Base-by-base conservation (phyloP, 2,797 vertebrate genomes). In the Helicolenus hilgendorfi region DNA sequence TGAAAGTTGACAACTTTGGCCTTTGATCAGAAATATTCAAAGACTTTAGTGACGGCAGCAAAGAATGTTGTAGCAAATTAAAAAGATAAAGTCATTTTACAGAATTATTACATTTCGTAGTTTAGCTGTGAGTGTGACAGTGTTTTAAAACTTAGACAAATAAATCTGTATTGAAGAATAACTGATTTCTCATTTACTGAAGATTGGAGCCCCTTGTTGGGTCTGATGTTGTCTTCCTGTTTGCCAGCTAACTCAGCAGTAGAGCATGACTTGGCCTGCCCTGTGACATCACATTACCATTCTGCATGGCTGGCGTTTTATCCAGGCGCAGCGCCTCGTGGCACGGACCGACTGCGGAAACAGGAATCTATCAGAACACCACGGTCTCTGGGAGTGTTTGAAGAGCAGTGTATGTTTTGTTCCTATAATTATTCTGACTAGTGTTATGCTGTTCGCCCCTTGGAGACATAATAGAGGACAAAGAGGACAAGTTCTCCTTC, bases 281-380 rank as follows among this genome's bases (percentile, higher is more conserved):
- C 59, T 8, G n/a, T 83, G 77, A 94, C 89, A 81, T 86, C 71
- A 86, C 79, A 94, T 93, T 91, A 89, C 60, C 86, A 92, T 94
- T 93, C 84, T 92, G 89, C 94, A 84, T n/a, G 56, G 85, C 79
- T 85, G 79, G 87, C 89, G 60, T 79, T 94, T 92, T 73, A 75
- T 82, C 62, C 11, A 2, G 71, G 38, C 38, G 62, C 65, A 75
- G 35, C 55, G 79, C 41, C 79, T 24, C 27, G 49, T 78, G 58
- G 74, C 65, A 81, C 31, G 5, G 41, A 77, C 74, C 8, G 70
- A 89, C 53, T 7, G 65, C 35, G 9, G 65, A 65, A 69, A 58
- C 49, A 84, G 27, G 71, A 83, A 78, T 76, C 29, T 20, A 67
- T 82, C 29, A 60, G 71, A 83, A 53, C 11, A 59, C 64, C 27